Evolutionary conservation across 2,113 vertebrate genomes (phyloP).

Genomic region (Trematomus loennbergii): DNA sequence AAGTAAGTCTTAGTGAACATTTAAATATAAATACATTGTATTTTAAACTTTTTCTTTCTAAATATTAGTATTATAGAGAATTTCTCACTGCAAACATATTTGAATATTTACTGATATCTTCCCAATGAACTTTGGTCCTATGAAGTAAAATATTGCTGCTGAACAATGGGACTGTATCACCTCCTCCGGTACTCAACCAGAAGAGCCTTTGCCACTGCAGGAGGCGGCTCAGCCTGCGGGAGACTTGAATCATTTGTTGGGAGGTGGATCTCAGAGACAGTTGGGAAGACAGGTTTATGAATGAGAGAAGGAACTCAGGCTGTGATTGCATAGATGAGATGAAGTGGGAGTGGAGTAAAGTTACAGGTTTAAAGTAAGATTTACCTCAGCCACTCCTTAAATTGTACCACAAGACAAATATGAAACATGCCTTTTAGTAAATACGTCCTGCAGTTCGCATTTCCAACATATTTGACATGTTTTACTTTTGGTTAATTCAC

Average conservation of each 20-base stretch:
- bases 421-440: neutral
- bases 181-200: neutral
- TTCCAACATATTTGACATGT: neutral
- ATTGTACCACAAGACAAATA: neutral
- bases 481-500: neutral
- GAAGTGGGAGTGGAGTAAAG: neutral
- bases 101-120: neutral
- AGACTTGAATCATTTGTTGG: constrained; percentile 45
- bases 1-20: neutral
- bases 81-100: neutral
- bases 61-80: neutral
- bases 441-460: neutral
- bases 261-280: constrained; percentile 18
- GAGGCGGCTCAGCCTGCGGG: constrained; percentile 15
- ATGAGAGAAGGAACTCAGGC: constrained; percentile 2
- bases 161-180: neutral
- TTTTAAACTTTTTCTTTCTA: neutral
- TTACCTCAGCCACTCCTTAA: neutral
- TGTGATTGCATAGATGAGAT: constrained; percentile 4
- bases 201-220: constrained; percentile 8
- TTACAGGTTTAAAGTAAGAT: too few relatives aligned
- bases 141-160: neutral
- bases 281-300: constrained; percentile 22
- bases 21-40: neutral
- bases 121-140: neutral